Evolutionary conservation across 2,113 vertebrate species (phyloP).

Genomic region (Dasypus novemcinctus): DNA sequence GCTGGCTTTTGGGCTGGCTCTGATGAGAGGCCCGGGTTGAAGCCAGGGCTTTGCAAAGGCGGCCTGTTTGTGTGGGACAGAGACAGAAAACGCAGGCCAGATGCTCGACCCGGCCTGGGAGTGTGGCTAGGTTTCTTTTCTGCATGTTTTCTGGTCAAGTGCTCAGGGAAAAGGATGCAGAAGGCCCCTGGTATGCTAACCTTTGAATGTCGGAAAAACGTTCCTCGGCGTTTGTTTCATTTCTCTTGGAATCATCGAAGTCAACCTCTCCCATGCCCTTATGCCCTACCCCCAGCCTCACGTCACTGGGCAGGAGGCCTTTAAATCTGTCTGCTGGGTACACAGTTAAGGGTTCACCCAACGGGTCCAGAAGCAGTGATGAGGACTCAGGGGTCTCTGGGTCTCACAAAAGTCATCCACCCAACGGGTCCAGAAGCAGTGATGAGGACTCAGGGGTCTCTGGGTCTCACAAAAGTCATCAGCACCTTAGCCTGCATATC

Average conservation of each 20-base stretch:
- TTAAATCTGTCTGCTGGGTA: neutral
- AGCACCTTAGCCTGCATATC: neutral
- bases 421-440: neutral
- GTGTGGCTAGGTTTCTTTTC: too few relatives aligned
- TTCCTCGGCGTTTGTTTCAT: neutral
- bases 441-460: neutral
- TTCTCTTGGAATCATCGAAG: neutral
- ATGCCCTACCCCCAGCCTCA: too few relatives aligned
- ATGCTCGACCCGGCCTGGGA: too few relatives aligned
- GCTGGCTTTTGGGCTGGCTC: neutral
- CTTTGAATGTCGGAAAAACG: neutral
- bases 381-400: neutral
- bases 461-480: neutral
- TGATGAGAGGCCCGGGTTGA: neutral
- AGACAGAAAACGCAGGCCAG: accelerated
- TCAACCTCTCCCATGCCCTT: neutral
- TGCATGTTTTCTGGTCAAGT: neutral
- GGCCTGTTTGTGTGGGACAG: neutral
- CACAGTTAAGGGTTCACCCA: neutral
- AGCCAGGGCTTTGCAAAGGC: neutral
- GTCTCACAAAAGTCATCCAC: neutral
- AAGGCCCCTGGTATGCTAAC: neutral
- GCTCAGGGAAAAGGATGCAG: neutral
- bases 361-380: neutral
- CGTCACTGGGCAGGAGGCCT: neutral